Evolutionary conservation across 2,113 vertebrate genomes (phyloP), one percentile per base, ranked within the genome.

Genomic region (Trichomycterus rosablanca): DNA sequence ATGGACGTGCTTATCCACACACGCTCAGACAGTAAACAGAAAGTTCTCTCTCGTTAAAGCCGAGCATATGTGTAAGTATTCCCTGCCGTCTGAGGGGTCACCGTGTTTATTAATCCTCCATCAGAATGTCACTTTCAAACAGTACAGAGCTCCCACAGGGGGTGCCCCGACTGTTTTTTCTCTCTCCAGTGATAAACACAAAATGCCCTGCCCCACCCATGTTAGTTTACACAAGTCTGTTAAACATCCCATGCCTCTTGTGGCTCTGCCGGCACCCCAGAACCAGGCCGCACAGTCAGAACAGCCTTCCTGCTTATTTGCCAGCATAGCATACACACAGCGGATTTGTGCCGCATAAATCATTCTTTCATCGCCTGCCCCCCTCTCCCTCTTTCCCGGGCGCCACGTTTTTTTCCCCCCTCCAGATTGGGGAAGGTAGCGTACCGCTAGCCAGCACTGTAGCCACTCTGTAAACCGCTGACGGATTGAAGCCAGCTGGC

Each of bases 341-440:
- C 5, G 7, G 73, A 59, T 76, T 76, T 73, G 37, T 62, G 53
- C 37, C 58, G 61, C 68, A 73, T 76, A 74, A 76, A 76, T 76
- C 74, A 76, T 71, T 73, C 74, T 76, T 74, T 76, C 74, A 74
- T 71, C 65, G 26, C 65, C 51, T 45, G 20, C 22, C 50, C 49
- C 50, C 58, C 35, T 59, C 67, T 61, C 62, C 40, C 20, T 32
- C 49, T 64, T 51, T 51, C 43, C 67, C 45, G 60, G 65, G 24
- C 39, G 54, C 51, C 55, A 46, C 51, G 60, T 39, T 60, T 73
- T 71, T 73, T 69, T 72, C 43, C n/a, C n/a, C n/a, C n/a, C n/a
- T 59, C 71, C 67, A 67, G 60, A 60, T 65, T 67, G 49, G 60
- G 40, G 60, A 51, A 69, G 71, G 67, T 64, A 68, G 42, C 48